Evolutionary conservation across 2,113 vertebrate genomes (phyloP).

Genomic region (Hepsetus odoe): DNA sequence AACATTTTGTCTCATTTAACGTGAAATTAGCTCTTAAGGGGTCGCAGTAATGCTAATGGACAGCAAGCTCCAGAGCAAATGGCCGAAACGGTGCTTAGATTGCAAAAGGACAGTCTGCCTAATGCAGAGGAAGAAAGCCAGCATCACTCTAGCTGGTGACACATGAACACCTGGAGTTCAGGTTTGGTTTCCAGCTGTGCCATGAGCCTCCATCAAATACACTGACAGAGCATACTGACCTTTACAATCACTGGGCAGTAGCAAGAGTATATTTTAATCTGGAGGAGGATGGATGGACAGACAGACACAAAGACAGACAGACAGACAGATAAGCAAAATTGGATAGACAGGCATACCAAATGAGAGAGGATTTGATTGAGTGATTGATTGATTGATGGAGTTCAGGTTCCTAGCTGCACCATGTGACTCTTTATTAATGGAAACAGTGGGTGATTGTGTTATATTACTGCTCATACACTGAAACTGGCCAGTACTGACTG

Average conservation of each 20-base stretch:
- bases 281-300: too few species aligned
- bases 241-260: not conserved
- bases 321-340: too few species aligned
- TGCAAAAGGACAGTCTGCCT: not conserved
- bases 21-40: slow-evolving; percentile 36
- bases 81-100: slow-evolving; percentile 1
- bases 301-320: too few species aligned
- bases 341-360: too few species aligned
- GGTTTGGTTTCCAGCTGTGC: not conserved
- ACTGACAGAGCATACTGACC: not conserved
- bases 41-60: slow-evolving; percentile 34
- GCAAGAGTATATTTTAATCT: not conserved
- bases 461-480: too few species aligned
- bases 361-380: too few species aligned
- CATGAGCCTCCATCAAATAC: not conserved
- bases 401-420: too few species aligned
- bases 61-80: slow-evolving; percentile 31
- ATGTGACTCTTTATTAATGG: too few species aligned
- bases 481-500: too few species aligned
- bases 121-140: slow-evolving; percentile 6
- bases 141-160: not conserved
- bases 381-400: too few species aligned
- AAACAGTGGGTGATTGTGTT: too few species aligned
- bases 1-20: slow-evolving; percentile 22
- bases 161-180: not conserved